Conservation (phyloP, 2,113 vertebrate genomes). For the Vulpes lagopus region DNA sequence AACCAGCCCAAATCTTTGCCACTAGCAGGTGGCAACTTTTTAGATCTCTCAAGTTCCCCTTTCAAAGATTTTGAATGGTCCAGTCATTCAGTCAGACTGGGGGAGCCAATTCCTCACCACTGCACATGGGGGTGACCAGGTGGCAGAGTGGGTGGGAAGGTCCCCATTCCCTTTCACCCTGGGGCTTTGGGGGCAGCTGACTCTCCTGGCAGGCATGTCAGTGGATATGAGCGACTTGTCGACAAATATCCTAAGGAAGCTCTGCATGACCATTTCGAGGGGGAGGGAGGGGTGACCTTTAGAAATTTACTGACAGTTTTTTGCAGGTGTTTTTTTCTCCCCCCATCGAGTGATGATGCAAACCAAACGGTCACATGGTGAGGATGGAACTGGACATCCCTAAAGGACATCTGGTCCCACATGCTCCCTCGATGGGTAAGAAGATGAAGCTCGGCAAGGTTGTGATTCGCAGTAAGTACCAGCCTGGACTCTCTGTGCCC, state of each 20-base stretch:
- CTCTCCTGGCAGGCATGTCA: not conserved
- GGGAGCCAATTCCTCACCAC: not conserved
- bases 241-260: not conserved
- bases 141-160: not conserved
- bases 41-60: not conserved
- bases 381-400: not conserved
- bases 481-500: not conserved
- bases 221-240: not conserved
- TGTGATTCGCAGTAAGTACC: not conserved
- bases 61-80: not conserved
- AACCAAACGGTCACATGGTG: not conserved
- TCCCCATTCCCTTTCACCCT: accelerated
- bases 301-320: not conserved
- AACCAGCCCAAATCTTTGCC: not conserved
- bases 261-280: not conserved
- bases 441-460: not conserved
- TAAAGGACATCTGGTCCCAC: not conserved
- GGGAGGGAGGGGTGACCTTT: not conserved
- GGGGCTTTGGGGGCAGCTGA: accelerated
- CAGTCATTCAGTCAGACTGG: not conserved
- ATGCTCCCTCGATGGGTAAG: not conserved
- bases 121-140: not conserved
- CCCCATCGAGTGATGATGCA: not conserved
- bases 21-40: not conserved
- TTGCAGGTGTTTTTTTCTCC: not conserved